These are phyloP conservation scores for Pyrocephalus nanus DNA, from an alignment of 2,797 vertebrate genomes.

Conservation along the genomic window DNA sequence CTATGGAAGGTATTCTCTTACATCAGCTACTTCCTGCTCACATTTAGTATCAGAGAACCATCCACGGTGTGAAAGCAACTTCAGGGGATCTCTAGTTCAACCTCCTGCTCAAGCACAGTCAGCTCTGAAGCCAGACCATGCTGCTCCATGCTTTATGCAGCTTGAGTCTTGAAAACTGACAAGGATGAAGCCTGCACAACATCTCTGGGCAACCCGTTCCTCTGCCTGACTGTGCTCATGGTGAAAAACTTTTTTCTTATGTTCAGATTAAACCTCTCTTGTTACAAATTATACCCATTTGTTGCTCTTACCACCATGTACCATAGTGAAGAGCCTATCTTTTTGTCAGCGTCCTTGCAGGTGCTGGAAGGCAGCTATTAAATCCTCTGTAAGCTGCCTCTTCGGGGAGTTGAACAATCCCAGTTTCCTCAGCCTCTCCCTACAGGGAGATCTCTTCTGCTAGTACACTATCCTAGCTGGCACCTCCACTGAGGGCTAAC, in stretches of 20 bases:
- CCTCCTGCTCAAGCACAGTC: background rate
- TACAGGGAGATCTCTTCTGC: background rate
- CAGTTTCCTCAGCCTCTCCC: background rate
- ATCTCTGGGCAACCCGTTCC: background rate
- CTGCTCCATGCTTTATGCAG: background rate
- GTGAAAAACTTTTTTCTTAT: background rate
- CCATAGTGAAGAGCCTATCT: background rate
- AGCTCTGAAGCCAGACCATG: background rate
- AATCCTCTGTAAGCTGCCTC: background rate
- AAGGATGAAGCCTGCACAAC: background rate
- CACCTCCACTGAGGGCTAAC: background rate
- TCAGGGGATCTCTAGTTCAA: background rate
- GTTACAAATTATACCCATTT: background rate
- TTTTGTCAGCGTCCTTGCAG: background rate
- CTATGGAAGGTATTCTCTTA: background rate
- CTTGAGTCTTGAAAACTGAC: background rate
- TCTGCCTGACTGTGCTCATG: background rate
- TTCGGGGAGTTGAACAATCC: background rate
- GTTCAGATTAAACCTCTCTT: background rate
- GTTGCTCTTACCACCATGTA: accelerated
- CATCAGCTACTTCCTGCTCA: background rate
- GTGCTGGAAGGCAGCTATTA: background rate
- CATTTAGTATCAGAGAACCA: background rate
- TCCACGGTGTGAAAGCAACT: background rate
- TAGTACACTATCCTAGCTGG: background rate